A percentile compares a stretch with the other conserved stretches of the same genome.
phyloP scores from a whole-genome alignment of 2,888 invertebrate species.

The Coremacera marginata region DNA sequence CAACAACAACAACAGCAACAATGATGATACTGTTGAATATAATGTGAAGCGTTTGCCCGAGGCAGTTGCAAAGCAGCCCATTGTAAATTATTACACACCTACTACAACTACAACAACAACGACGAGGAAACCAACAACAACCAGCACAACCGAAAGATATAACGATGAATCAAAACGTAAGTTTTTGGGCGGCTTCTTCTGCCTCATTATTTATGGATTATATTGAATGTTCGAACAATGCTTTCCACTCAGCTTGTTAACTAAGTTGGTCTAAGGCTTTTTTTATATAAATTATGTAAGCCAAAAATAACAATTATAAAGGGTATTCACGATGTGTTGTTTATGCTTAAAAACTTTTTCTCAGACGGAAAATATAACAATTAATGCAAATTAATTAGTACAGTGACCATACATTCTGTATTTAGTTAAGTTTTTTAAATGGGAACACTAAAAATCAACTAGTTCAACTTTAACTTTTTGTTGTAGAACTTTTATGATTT shows the following conservation, averaged over 20 bases:
- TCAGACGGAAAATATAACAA: too few species aligned
- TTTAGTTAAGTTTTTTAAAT: too few species aligned
- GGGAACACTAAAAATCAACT: too few species aligned
- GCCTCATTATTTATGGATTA: not conserved
- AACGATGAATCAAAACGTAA: slow-evolving; percentile 66
- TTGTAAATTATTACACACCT: slow-evolving; percentile 64
- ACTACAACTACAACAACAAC: slow-evolving; percentile 55
- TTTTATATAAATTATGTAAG: not conserved
- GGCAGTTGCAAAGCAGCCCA: slow-evolving; percentile 58
- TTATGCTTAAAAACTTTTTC: slow-evolving; percentile 27
- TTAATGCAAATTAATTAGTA: too few species aligned
- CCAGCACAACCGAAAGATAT: slow-evolving; percentile 51
- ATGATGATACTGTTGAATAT: not conserved
- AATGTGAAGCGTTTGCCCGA: slow-evolving; percentile 32
- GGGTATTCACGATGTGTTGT: slow-evolving; percentile 1
- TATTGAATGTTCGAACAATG: slow-evolving; percentile 1
- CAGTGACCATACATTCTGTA: too few species aligned
- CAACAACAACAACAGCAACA: slow-evolving; percentile 48
- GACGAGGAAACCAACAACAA: slow-evolving; percentile 35
- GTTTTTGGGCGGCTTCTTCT: slow-evolving; percentile 37
- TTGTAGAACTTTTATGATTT: too few species aligned
- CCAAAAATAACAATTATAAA: not conserved
- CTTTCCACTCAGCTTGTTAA: not conserved
- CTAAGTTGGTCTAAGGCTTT: not conserved
- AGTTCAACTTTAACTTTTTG: too few species aligned